Percentiles rank a stretch among this genome's conserved stretches.
These are phyloP conservation scores for Aspidoscelis tigris DNA, from an alignment of 2,113 vertebrate species.

Conservation along the genomic window DNA sequence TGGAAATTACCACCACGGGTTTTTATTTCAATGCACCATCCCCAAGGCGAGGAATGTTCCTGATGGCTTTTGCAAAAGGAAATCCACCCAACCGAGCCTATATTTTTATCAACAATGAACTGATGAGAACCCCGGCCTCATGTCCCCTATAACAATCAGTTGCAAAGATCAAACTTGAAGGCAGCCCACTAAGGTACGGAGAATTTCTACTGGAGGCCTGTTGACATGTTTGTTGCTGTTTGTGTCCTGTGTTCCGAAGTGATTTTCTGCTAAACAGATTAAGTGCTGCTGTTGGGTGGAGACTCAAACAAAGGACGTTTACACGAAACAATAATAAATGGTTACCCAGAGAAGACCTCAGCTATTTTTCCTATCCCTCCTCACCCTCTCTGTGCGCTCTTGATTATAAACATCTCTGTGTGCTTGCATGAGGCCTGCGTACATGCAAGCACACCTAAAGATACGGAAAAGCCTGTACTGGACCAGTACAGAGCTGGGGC, in stretches of 20 bases:
- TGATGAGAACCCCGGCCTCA: slow-evolving; percentile 39
- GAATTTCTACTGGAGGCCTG: slow-evolving; percentile 2
- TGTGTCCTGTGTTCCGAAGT: not conserved
- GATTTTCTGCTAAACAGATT: slow-evolving; percentile 29
- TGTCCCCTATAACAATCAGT: slow-evolving; percentile 45
- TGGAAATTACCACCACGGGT: not conserved
- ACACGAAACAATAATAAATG: slow-evolving; percentile 7
- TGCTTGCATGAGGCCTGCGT: not conserved
- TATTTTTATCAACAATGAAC: not conserved
- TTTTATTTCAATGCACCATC: slow-evolving; percentile 37
- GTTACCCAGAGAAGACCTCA: not conserved
- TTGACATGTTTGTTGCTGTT: slow-evolving; percentile 13
- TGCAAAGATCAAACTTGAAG: slow-evolving; percentile 57
- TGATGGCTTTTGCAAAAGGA: slow-evolving; percentile 58
- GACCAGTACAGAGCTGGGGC: not conserved
- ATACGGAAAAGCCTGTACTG: not conserved
- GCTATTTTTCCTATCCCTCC: not conserved
- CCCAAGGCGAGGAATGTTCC: slow-evolving; percentile 32
- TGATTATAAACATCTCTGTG: not conserved
- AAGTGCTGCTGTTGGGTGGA: not conserved
- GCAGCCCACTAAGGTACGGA: slow-evolving; percentile 35
- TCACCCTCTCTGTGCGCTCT: not conserved
- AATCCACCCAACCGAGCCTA: slow-evolving; percentile 24
- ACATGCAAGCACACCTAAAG: not conserved
- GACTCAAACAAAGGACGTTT: slow-evolving; percentile 3